Conservation (phyloP, 2,888 invertebrate genomes). For the Seira sanloemensis region DNA sequence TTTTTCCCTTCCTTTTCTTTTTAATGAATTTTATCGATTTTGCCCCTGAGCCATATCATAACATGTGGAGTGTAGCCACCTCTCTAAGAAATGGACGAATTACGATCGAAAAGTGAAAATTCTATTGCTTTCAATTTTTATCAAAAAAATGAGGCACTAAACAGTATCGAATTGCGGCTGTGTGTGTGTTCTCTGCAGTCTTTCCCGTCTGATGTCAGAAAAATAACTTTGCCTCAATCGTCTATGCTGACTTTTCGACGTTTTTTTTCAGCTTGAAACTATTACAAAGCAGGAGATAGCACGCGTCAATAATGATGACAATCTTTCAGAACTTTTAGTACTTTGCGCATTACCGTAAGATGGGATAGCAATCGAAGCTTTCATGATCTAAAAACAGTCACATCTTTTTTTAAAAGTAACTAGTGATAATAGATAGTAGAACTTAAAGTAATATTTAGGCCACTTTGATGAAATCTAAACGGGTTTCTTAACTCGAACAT, state of each 20-base stretch:
- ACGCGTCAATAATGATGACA: constrained; percentile 8
- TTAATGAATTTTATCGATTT: constrained; percentile 66
- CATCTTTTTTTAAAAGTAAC: too few species aligned
- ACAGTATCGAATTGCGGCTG: too few species aligned
- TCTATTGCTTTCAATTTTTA: neutral
- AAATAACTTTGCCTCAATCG: neutral
- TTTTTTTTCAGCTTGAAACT: constrained; percentile 8
- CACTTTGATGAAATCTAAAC: too few species aligned
- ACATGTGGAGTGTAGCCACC: constrained; percentile 14
- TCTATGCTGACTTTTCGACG: constrained; percentile 13
- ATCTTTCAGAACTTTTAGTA: neutral
- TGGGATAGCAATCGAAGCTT: too few species aligned
- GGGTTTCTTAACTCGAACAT: too few species aligned
- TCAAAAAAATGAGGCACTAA: neutral
- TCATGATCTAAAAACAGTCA: too few species aligned
- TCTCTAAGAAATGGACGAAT: neutral
- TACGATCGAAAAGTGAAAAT: neutral
- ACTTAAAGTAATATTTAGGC: too few species aligned
- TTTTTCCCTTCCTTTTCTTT: constrained; percentile 19
- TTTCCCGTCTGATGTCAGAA: too few species aligned
- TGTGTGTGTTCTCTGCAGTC: too few species aligned
- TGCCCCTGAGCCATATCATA: constrained; percentile 40
- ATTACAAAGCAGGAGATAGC: neutral
- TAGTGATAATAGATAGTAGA: too few species aligned
- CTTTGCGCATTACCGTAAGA: too few species aligned